Conservation (phyloP, 1,140 invertebrate genomes). For the Drosophila santomea region DNA sequence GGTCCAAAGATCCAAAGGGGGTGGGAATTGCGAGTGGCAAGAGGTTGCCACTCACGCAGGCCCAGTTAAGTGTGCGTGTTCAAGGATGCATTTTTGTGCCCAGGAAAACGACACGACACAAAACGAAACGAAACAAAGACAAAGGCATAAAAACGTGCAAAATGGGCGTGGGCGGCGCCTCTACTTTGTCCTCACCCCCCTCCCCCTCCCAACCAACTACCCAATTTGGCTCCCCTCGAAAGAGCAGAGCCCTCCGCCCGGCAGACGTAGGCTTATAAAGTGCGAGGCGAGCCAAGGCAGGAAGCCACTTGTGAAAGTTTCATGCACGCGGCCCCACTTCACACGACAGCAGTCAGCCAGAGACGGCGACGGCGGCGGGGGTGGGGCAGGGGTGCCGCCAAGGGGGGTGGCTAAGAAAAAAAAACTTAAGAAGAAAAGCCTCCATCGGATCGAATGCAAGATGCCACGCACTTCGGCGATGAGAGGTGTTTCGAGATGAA, state of each 20-base stretch:
- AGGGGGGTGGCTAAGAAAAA: not conserved
- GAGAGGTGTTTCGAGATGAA: not conserved
- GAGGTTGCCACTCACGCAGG: conserved; percentile 57
- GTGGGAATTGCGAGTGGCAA: conserved; percentile 17
- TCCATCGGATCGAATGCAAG: conserved; percentile 14
- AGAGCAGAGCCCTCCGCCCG: conserved; percentile 16
- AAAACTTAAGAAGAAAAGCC: conserved; percentile 3
- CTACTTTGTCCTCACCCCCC: conserved; percentile 8
- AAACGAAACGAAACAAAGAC: conserved; percentile 75
- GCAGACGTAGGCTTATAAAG: conserved; percentile 68
- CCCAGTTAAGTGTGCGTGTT: conserved; percentile 82
- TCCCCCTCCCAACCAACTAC: not conserved
- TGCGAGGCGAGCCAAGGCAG: conserved; percentile 73
- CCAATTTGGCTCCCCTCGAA: conserved; percentile 4
- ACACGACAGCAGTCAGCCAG: conserved; percentile 64
- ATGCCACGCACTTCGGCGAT: not conserved
- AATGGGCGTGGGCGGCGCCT: conserved; percentile 54
- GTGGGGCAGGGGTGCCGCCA: not conserved
- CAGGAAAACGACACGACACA: conserved; percentile 57
- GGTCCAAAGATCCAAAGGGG: not conserved
- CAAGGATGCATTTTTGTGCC: conserved; percentile 81
- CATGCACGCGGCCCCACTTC: conserved; percentile 80
- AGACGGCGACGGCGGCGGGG: not conserved
- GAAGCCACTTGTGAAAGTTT: conserved; percentile 82
- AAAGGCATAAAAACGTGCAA: conserved; percentile 81